Conservation (phyloP, 2,797 vertebrate species). For the Urophycis tenuis region DNA sequence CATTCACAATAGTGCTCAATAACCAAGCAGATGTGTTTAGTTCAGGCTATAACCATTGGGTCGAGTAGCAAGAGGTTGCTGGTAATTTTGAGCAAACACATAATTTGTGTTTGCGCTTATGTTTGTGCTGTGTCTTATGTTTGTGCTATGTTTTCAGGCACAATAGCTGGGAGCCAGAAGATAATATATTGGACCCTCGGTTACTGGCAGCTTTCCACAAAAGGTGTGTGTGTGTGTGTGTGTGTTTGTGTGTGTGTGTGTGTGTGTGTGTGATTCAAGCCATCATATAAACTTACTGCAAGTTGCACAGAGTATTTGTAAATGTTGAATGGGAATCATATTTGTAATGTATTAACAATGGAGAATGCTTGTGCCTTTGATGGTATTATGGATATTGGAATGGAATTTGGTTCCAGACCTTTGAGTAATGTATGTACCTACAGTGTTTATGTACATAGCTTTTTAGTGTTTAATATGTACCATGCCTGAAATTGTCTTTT, state of each 20-base stretch:
- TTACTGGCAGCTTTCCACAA: constrained; percentile 90
- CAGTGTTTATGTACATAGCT: not conserved
- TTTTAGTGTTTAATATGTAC: not conserved
- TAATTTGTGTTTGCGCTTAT: too few relatives aligned
- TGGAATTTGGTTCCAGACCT: not conserved
- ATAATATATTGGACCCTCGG: constrained; percentile 87
- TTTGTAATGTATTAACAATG: too few relatives aligned
- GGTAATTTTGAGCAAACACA: not conserved
- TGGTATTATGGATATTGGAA: too few relatives aligned
- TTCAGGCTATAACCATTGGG: not conserved
- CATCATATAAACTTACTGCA: too few relatives aligned
- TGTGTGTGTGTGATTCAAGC: too few relatives aligned
- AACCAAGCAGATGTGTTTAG: not conserved
- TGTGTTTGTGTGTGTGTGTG: too few relatives aligned
- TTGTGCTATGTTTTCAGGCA: constrained; percentile 71
- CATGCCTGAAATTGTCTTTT: not conserved
- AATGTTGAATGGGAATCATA: too few relatives aligned
- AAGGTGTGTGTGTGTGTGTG: too few relatives aligned
- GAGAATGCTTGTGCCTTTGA: too few relatives aligned
- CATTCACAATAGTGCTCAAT: not conserved
- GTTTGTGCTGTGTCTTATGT: too few relatives aligned
- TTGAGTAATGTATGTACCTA: not conserved
- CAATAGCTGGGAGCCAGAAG: constrained; percentile 95
- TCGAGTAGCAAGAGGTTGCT: not conserved
- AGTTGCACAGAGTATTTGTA: too few relatives aligned